phyloP scores from a whole-genome alignment of 2,113 vertebrate genomes.

The Cephalopterus ornatus region DNA sequence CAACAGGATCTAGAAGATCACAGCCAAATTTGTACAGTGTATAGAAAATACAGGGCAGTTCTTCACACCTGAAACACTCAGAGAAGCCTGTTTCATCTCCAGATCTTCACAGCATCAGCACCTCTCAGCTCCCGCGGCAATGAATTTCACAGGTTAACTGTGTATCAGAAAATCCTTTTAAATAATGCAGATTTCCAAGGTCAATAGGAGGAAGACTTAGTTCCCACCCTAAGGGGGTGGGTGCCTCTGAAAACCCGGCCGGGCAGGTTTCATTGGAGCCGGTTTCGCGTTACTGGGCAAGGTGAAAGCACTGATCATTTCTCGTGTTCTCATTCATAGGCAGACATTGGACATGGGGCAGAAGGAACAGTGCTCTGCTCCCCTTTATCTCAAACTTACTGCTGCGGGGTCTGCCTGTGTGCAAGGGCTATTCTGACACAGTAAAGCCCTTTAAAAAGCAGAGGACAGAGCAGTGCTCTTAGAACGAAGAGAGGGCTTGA shows the following conservation, averaged over 20 bases:
- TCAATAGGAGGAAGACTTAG: background rate
- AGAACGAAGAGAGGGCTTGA: background rate
- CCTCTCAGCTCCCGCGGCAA: background rate
- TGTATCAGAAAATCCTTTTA: background rate
- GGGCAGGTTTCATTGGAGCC: background rate
- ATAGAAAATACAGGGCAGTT: background rate
- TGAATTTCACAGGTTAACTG: constrained; percentile 1
- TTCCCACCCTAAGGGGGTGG: background rate
- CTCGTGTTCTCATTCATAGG: background rate
- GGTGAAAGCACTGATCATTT: background rate
- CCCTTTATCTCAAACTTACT: background rate
- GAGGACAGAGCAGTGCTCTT: background rate
- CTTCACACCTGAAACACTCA: background rate
- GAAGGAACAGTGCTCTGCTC: background rate
- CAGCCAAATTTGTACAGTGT: background rate
- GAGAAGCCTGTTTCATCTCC: background rate
- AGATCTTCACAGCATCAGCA: background rate
- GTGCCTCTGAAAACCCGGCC: background rate
- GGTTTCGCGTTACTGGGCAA: background rate
- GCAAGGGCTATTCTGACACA: background rate
- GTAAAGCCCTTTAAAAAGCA: background rate
- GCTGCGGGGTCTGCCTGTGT: background rate
- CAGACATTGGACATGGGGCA: background rate
- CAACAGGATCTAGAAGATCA: background rate
- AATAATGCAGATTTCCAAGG: background rate